Evolutionary conservation across 2,888 invertebrate genomes (phyloP).

Genomic region (Ectemnius cavifrons): DNA sequence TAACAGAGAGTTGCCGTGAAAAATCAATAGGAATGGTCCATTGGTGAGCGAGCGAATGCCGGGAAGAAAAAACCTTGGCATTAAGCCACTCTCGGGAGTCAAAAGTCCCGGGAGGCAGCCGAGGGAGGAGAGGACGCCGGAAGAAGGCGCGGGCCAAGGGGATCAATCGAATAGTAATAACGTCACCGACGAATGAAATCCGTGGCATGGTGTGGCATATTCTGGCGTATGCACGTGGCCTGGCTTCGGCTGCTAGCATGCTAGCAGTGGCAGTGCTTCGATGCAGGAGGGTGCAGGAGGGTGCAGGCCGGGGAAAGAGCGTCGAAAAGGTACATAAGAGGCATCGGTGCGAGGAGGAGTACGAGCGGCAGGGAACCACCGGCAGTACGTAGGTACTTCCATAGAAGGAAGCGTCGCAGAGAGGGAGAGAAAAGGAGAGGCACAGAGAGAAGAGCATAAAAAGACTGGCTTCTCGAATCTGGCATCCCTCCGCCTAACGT

Average conservation of each 20-base stretch:
- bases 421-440: constrained; percentile 13
- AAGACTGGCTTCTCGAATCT: constrained; percentile 61
- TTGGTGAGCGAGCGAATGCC: too few relatives aligned
- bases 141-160: constrained; percentile 12
- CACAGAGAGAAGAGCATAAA: constrained; percentile 51
- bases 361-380: background rate
- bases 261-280: background rate
- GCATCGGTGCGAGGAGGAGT: constrained; percentile 40
- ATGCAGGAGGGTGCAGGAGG: constrained; percentile 14
- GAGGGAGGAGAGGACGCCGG: background rate
- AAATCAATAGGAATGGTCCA: too few relatives aligned
- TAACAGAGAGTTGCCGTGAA: too few relatives aligned
- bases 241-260: background rate
- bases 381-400: background rate
- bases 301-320: constrained; percentile 40
- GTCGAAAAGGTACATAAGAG: constrained; percentile 53
- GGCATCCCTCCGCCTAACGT: constrained; percentile 32
- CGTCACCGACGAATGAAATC: constrained; percentile 48
- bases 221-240: constrained; percentile 37
- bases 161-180: constrained; percentile 54
- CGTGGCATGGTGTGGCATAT: constrained; percentile 21
- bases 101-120: constrained; percentile 6
- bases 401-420: background rate
- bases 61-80: background rate
- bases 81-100: constrained; percentile 13